Conservation (phyloP, 37 sponge, comb jelly and placozoan genomes). For the Dysidea cf. avara region DNA sequence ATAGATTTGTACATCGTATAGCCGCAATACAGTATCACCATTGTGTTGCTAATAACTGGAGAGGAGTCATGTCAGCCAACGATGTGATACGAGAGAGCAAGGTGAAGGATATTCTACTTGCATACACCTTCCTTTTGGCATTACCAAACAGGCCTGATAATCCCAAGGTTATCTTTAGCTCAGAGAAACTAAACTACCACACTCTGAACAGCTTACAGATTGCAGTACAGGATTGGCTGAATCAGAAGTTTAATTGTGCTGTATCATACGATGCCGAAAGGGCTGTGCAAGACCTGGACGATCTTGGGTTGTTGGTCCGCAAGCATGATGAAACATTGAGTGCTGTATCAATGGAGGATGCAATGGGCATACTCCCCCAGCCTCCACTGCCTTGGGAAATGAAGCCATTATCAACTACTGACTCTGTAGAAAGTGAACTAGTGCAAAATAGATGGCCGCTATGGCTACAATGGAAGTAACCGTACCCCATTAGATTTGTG, state of each 20-base stretch:
- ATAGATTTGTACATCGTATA: slow-evolving; percentile 74
- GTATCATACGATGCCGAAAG: slow-evolving; percentile 76
- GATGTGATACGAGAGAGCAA: slow-evolving; percentile 89
- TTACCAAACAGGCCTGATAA: slow-evolving; percentile 65
- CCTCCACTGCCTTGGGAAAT: slow-evolving; percentile 36
- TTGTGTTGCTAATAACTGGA: slow-evolving; percentile 74
- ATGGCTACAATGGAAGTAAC: too few relatives aligned
- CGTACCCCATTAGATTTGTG: too few relatives aligned
- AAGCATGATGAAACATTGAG: slow-evolving; percentile 34
- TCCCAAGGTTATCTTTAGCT: slow-evolving; percentile 49
- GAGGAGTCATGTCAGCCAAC: slow-evolving; percentile 74
- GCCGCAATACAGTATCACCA: slow-evolving; percentile 81
- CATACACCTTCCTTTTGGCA: slow-evolving; percentile 73
- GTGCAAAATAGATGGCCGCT: too few relatives aligned
- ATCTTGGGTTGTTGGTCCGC: slow-evolving; percentile 54
- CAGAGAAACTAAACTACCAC: slow-evolving; percentile 46
- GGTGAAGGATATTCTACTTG: slow-evolving; percentile 83
- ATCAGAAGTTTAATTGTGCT: slow-evolving; percentile 19
- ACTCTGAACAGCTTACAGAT: slow-evolving; percentile 44
- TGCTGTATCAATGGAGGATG: slow-evolving; percentile 58
- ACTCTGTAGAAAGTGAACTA: too few relatives aligned
- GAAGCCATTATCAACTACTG: too few relatives aligned
- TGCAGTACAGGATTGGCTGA: slow-evolving; percentile 74
- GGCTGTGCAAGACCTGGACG: slow-evolving; percentile 57
- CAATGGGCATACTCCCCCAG: slow-evolving; percentile 66